Evolutionary conservation across 2,888 invertebrate species (phyloP).

Genomic region (Deroplatys truncata): DNA sequence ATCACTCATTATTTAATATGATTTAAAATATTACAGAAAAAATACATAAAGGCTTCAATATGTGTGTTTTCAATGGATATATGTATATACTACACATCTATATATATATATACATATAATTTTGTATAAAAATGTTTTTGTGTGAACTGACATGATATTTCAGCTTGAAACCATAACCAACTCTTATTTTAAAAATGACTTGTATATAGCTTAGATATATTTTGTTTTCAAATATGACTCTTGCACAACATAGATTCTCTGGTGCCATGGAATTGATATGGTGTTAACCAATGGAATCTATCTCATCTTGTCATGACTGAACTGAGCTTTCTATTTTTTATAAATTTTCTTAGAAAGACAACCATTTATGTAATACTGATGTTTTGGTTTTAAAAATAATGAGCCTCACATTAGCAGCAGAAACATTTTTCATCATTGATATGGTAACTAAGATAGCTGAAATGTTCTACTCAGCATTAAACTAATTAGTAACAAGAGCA

Average conservation of each 20-base stretch:
- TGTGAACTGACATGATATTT: neutral
- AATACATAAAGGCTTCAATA: neutral
- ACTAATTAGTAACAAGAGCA: neutral
- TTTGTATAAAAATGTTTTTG: neutral
- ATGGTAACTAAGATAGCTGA: neutral
- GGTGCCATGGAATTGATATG: neutral
- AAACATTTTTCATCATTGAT: neutral
- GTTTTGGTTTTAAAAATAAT: neutral
- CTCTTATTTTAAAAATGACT: neutral
- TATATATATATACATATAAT: neutral
- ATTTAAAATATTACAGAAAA: neutral
- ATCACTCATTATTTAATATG: neutral
- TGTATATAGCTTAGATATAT: neutral
- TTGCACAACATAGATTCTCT: neutral
- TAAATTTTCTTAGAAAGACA: neutral
- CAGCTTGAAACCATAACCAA: neutral
- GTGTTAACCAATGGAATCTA: neutral
- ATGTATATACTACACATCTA: neutral
- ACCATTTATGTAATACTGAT: neutral
- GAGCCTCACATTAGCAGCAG: neutral
- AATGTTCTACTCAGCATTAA: neutral
- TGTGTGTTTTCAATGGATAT: neutral
- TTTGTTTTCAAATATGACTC: neutral
- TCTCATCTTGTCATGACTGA: neutral
- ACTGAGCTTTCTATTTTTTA: constrained; percentile 3